Conservation (phyloP, 2,888 invertebrate species). For the Eupelmus urozonus region DNA sequence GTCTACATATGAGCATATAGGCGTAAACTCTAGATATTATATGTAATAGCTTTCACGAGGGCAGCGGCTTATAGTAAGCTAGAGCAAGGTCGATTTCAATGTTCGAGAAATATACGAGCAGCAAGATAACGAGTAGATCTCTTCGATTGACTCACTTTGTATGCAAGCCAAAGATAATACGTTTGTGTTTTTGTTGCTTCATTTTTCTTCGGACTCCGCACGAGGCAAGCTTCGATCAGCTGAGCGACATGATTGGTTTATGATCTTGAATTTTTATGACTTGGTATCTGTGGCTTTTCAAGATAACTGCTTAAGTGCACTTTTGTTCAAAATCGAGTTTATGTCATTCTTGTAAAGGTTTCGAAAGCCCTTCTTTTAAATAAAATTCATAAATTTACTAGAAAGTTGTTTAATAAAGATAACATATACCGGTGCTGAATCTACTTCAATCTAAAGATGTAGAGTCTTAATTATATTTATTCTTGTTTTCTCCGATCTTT, state of each 20-base stretch:
- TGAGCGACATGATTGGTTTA: neutral
- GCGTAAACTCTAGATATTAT: neutral
- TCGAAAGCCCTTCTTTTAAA: too few species aligned
- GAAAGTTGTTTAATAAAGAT: too few species aligned
- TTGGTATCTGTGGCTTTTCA: too few species aligned
- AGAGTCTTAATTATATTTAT: too few species aligned
- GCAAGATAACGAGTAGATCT: slow-evolving; percentile 16
- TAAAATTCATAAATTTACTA: too few species aligned
- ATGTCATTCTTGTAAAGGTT: too few species aligned
- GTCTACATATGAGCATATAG: neutral
- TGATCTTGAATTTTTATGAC: too few species aligned
- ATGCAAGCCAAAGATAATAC: neutral
- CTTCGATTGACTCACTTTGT: slow-evolving; percentile 1
- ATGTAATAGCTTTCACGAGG: slow-evolving; percentile 34
- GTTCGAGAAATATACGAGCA: neutral
- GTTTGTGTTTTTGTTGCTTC: neutral
- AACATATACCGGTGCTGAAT: too few species aligned
- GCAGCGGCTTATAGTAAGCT: slow-evolving; percentile 42
- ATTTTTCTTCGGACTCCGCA: neutral
- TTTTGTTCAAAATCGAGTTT: too few species aligned
- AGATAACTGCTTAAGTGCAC: too few species aligned
- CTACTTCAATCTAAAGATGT: too few species aligned
- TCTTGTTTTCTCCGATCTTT: too few species aligned
- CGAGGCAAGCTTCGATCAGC: neutral
- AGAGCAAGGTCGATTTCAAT: slow-evolving; percentile 42